Evolutionary conservation across 37 sponge, comb jelly and placozoan species (phyloP).

Genomic region (Eunapius fragilis): DNA sequence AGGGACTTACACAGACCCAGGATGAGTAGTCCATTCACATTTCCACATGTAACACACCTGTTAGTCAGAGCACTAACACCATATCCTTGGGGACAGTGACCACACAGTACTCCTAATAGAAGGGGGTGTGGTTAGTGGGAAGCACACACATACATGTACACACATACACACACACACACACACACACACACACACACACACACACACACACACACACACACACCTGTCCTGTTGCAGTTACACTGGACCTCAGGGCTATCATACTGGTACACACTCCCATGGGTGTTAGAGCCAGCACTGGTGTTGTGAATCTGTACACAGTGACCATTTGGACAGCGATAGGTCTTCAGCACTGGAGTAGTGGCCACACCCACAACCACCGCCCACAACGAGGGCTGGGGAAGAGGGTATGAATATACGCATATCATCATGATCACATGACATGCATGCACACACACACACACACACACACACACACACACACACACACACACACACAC

Average conservation of each 20-base stretch:
- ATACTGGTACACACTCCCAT: background rate
- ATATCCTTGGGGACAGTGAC: constrained; percentile 43
- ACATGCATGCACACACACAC: background rate
- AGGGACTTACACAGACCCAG: constrained; percentile 25
- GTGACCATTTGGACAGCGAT: background rate
- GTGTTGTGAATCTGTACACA: background rate
- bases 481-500: background rate
- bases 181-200: background rate
- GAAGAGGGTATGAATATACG: background rate
- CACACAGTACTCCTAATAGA: constrained; percentile 76
- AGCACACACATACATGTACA: background rate
- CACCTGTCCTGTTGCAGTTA: background rate
- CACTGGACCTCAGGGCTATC: background rate
- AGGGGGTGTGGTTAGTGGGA: background rate
- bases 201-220: background rate
- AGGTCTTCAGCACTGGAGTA: background rate
- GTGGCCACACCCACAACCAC: background rate
- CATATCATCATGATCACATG: background rate
- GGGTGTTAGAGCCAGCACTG: background rate
- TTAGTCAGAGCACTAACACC: constrained; percentile 58
- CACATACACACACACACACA: background rate
- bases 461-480: no score
- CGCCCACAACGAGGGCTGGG: background rate
- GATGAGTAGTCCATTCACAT: constrained; percentile 15
- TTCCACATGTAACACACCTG: constrained; percentile 55